Percentiles rank a stretch among this genome's conserved stretches.
These are phyloP conservation scores for Lathronympha strigana DNA, from an alignment of 2,888 invertebrate species.

Conservation along the genomic window DNA sequence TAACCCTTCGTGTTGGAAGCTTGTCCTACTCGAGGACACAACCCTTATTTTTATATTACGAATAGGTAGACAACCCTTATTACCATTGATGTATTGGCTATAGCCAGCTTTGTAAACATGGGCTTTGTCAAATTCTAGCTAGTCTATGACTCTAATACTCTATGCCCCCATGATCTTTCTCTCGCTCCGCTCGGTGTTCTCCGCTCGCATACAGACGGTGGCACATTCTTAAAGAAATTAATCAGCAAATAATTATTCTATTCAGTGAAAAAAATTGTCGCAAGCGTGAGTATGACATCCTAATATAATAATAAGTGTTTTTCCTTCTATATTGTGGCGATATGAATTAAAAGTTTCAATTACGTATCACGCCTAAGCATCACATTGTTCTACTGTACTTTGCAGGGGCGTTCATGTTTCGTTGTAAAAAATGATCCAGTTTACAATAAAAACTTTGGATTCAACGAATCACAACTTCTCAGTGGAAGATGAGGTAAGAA, in stretches of 20 bases:
- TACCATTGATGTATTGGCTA: background rate
- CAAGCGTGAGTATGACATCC: constrained; percentile 46
- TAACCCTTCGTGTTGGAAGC: too few species aligned
- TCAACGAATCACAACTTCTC: constrained; percentile 92
- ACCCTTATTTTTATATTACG: background rate
- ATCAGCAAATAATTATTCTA: constrained; percentile 39
- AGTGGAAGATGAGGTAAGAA: constrained; percentile 93
- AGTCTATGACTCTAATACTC: too few species aligned
- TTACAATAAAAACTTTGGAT: constrained; percentile 96
- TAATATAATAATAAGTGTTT: constrained; percentile 20
- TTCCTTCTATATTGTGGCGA: constrained; percentile 39
- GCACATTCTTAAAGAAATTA: constrained; percentile 50
- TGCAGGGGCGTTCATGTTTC: constrained; percentile 52
- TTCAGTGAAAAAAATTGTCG: constrained; percentile 48
- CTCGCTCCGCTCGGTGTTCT: constrained; percentile 49
- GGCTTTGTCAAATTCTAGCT: constrained; percentile 35
- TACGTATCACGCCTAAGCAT: constrained; percentile 39
- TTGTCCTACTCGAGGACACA: too few species aligned
- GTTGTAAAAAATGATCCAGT: constrained; percentile 87
- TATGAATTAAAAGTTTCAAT: constrained; percentile 6
- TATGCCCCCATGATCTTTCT: constrained; percentile 39
- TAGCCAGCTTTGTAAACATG: constrained; percentile 24
- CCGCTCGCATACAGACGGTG: constrained; percentile 52
- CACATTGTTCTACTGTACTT: constrained; percentile 42
- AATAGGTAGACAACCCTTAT: background rate